Evolutionary conservation across 2,888 invertebrate genomes (phyloP).

Genomic region (Drosophila bunnanda): DNA sequence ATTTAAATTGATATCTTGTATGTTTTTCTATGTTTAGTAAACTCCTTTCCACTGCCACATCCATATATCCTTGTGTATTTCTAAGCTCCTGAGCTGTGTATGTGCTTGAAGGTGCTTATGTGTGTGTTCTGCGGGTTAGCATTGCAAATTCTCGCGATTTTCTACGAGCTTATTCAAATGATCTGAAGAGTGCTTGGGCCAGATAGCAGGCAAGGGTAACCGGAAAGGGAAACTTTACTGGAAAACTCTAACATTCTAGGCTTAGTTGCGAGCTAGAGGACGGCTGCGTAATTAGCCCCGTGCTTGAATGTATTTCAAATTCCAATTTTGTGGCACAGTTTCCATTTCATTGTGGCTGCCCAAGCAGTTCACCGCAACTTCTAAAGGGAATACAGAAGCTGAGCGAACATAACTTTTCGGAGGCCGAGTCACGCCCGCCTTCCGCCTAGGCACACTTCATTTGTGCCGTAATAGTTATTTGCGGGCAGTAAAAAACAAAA

Average conservation of each 20-base stretch:
- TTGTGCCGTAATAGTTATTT: constrained; percentile 64
- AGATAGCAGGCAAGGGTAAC: constrained; percentile 37
- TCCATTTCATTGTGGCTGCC: constrained; percentile 18
- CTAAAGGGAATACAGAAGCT: not conserved
- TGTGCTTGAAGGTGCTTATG: constrained; percentile 4
- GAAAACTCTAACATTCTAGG: not conserved
- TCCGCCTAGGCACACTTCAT: constrained; percentile 53
- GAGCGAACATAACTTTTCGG: constrained; percentile 16
- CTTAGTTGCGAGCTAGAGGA: constrained; percentile 9
- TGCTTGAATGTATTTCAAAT: constrained; percentile 8
- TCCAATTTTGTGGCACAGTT: constrained; percentile 18
- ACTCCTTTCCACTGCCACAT: not conserved
- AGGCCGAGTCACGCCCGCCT: constrained; percentile 28
- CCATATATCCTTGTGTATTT: not conserved
- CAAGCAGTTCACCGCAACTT: constrained; percentile 11
- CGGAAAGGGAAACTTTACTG: not conserved
- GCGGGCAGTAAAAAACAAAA: constrained; percentile 68
- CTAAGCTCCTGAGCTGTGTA: not conserved
- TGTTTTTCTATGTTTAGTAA: not conserved
- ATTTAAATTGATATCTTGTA: no score
- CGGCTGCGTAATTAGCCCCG: constrained; percentile 27
- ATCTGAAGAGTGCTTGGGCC: constrained; percentile 56
- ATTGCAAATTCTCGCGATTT: constrained; percentile 67
- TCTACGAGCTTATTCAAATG: constrained; percentile 66
- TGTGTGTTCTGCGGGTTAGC: constrained; percentile 48